Evolutionary conservation across 92 coral and sea anemone species (phyloP).

Genomic region (Umimayanthus kanabou): DNA sequence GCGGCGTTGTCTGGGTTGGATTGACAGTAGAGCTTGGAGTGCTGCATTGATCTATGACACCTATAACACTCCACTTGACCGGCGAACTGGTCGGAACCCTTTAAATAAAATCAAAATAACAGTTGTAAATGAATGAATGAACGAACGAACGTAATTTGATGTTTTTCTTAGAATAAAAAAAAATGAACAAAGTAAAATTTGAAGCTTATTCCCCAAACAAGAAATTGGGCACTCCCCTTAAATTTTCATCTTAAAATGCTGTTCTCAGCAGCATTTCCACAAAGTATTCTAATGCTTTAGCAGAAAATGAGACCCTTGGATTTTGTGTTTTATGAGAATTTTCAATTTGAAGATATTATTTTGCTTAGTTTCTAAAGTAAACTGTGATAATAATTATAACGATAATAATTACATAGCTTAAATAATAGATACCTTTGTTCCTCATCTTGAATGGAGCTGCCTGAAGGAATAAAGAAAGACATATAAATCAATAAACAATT

Average conservation of each 20-base stretch:
- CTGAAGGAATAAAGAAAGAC: conserved; percentile 1
- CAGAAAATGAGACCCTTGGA: too few relatives aligned
- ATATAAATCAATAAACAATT: background rate
- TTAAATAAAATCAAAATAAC: background rate
- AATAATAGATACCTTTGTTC: conserved; percentile 30
- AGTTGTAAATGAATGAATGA: background rate
- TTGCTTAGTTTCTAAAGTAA: background rate
- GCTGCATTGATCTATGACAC: background rate
- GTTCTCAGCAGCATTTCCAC: too few relatives aligned
- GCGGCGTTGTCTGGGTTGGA: background rate
- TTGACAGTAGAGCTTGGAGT: conserved; percentile 21
- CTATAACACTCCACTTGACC: conserved; percentile 4
- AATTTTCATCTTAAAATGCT: too few relatives aligned
- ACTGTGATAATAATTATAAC: too few relatives aligned
- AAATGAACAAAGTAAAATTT: background rate
- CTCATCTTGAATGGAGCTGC: conserved; percentile 35
- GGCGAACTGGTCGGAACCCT: conserved; percentile 18
- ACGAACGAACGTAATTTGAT: too few relatives aligned
- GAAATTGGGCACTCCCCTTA: too few relatives aligned
- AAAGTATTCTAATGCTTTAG: too few relatives aligned
- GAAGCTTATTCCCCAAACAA: background rate
- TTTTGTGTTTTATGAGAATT: background rate
- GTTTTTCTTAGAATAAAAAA: background rate
- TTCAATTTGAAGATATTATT: background rate
- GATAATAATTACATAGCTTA: background rate